phyloP scores from a whole-genome alignment of 2,113 vertebrate species.

The Phalacrocorax aristotelis region DNA sequence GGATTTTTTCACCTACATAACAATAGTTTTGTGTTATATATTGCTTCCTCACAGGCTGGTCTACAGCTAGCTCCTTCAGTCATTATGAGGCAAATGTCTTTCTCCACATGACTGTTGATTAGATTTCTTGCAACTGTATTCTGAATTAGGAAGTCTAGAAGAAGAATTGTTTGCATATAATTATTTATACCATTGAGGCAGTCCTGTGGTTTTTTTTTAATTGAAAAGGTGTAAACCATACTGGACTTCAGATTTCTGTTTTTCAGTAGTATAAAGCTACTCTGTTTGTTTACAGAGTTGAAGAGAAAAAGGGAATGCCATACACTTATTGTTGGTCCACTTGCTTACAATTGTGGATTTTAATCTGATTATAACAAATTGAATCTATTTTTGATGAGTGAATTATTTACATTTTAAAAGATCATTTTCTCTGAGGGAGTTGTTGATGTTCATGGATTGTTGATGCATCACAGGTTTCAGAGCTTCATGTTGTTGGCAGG shows the following conservation, averaged over 20 bases:
- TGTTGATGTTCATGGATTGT: neutral
- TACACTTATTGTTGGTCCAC: neutral
- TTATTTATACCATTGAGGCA: neutral
- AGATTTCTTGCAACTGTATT: neutral
- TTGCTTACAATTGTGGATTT: neutral
- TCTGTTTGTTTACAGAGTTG: neutral
- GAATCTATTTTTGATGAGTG: neutral
- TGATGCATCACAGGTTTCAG: neutral
- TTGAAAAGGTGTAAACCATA: neutral
- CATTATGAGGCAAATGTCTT: neutral
- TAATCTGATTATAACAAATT: neutral
- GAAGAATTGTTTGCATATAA: neutral
- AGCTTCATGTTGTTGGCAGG: neutral
- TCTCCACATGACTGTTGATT: neutral
- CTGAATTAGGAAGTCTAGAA: neutral
- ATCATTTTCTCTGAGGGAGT: neutral
- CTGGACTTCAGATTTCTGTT: neutral
- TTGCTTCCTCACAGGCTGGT: neutral
- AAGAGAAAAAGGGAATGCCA: neutral
- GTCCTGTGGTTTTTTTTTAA: neutral
- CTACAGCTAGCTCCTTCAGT: neutral
- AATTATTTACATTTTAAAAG: neutral
- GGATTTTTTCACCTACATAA: neutral
- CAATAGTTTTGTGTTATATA: neutral
- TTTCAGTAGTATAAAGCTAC: neutral